Conservation (phyloP, 2,797 vertebrate species). For the Luscinia luscinia region DNA sequence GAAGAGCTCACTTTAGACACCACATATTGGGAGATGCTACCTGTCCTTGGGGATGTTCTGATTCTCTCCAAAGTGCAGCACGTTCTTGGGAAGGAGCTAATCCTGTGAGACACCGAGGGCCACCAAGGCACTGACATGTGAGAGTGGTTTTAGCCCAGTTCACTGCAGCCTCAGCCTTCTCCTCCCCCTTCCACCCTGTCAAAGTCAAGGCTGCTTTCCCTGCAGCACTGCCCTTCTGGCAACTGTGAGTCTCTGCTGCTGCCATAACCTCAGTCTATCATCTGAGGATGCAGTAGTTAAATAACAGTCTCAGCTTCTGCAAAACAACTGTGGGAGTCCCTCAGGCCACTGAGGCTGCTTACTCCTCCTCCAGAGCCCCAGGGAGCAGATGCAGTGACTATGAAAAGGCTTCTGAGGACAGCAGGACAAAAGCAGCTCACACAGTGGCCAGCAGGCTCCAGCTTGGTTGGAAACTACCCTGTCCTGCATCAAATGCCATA, state of each 20-base stretch:
- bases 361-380: background rate
- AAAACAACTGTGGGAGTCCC: background rate
- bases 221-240: background rate
- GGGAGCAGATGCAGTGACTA: background rate
- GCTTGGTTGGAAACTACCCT: background rate
- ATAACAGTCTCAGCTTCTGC: background rate
- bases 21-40: background rate
- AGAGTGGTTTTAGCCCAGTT: background rate
- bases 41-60: background rate
- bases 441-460: background rate
- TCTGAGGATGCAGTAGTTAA: background rate
- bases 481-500: background rate
- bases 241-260: background rate
- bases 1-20: background rate
- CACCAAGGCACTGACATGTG: background rate
- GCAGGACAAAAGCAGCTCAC: background rate
- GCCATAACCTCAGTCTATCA: background rate
- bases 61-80: background rate
- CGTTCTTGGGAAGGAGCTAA: background rate
- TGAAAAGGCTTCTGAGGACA: background rate
- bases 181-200: background rate
- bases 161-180: background rate
- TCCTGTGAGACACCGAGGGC: background rate
- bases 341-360: background rate
- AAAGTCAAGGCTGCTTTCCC: background rate